A percentile compares a stretch with the other conserved stretches of the same genome.
These are phyloP conservation scores for Megamerina dolium DNA, from an alignment of 2,888 invertebrate species.

Conservation along the genomic window DNA sequence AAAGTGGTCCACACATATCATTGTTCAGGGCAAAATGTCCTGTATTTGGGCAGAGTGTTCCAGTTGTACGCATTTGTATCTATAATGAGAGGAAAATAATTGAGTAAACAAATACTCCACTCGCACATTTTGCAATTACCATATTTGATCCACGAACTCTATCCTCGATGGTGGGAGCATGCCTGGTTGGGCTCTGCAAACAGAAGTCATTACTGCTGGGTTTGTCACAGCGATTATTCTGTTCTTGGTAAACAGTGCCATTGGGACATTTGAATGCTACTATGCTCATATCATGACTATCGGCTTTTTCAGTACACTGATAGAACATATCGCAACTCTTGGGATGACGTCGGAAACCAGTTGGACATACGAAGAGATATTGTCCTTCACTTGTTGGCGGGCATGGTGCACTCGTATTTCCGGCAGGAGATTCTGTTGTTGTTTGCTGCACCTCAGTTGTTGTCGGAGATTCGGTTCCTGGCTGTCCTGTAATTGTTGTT, in stretches of 20 bases:
- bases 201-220: slow-evolving; percentile 51
- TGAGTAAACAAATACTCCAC: neutral
- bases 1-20: slow-evolving; percentile 63
- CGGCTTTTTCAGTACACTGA: slow-evolving; percentile 66
- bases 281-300: slow-evolving; percentile 65
- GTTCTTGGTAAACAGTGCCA: slow-evolving; percentile 69
- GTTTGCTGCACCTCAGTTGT: slow-evolving; percentile 19
- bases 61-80: slow-evolving; percentile 57
- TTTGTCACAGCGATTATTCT: slow-evolving; percentile 64
- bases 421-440: slow-evolving; percentile 15
- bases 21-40: slow-evolving; percentile 67
- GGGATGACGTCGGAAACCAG: slow-evolving; percentile 76
- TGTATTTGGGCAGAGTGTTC: slow-evolving; percentile 58
- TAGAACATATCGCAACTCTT: slow-evolving; percentile 79
- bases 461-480: slow-evolving; percentile 10
- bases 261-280: slow-evolving; percentile 71
- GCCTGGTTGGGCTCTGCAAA: slow-evolving; percentile 21
- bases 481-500: slow-evolving; percentile 10
- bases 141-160: slow-evolving; percentile 30
- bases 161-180: slow-evolving; percentile 30
- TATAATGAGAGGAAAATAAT: slow-evolving; percentile 41
- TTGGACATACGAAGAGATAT: slow-evolving; percentile 68
- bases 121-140: slow-evolving; percentile 25
- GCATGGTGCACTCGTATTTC: slow-evolving; percentile 30
- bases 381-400: slow-evolving; percentile 56